Percentiles rank a stretch among this genome's conserved stretches.
These are phyloP conservation scores for Pachyramphus minor DNA, from an alignment of 2,113 vertebrate species.

Conservation along the genomic window DNA sequence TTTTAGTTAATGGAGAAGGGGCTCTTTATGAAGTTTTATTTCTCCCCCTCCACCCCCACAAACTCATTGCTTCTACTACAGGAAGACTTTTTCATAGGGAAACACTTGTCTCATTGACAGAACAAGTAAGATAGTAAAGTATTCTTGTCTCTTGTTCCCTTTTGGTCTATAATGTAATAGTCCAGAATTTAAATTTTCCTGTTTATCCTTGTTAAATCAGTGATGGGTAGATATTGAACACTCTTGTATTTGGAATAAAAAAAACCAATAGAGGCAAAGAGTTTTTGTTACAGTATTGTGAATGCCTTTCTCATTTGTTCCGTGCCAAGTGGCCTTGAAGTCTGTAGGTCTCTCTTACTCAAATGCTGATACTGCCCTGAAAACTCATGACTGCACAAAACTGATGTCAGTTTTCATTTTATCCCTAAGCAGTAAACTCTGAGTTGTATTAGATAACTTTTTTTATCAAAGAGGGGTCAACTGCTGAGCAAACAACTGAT, in stretches of 20 bases:
- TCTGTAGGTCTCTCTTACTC: not conserved
- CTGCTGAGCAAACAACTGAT: not conserved
- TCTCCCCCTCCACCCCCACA: not conserved
- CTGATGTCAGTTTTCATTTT: not conserved
- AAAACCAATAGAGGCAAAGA: not conserved
- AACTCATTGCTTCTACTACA: not conserved
- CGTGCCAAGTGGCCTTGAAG: not conserved
- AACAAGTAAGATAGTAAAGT: not conserved
- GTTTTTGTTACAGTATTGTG: not conserved
- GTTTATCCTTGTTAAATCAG: not conserved
- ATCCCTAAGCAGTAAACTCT: not conserved
- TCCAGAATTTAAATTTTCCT: not conserved
- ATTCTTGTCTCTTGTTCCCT: not conserved
- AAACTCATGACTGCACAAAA: not conserved
- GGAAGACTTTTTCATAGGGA: not conserved
- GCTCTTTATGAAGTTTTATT: not conserved
- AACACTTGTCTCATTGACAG: not conserved
- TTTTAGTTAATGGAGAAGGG: not conserved
- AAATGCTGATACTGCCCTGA: not conserved
- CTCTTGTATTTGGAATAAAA: not conserved
- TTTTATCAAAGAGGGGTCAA: not conserved
- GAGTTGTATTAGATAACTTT: not conserved
- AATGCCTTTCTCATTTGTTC: not conserved
- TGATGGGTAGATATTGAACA: not conserved
- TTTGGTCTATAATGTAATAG: not conserved